phyloP scores from a whole-genome alignment of 2,113 vertebrate genomes.

The Pterocles gutturalis region DNA sequence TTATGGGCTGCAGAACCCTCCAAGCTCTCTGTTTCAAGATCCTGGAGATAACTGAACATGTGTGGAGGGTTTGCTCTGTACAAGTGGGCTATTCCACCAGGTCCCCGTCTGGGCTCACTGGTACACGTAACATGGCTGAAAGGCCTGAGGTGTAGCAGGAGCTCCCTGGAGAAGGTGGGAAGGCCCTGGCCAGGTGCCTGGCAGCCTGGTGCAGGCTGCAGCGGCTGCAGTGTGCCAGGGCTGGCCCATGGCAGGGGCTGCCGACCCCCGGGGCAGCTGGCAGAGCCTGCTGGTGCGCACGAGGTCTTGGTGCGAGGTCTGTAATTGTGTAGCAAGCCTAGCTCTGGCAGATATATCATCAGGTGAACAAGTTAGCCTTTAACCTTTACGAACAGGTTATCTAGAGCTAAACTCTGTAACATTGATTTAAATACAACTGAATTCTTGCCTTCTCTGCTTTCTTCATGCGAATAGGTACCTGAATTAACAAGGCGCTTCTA shows the following conservation, averaged over 20 bases:
- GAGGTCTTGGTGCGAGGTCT: not conserved
- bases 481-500: not conserved
- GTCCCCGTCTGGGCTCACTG: not conserved
- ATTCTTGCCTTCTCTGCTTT: not conserved
- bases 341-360: not conserved
- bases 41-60: accelerated
- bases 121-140: accelerated
- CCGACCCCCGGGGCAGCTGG: not conserved
- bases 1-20: not conserved
- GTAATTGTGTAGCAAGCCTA: not conserved
- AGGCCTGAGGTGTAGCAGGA: not conserved
- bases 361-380: not conserved
- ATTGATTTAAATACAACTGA: not conserved
- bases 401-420: not conserved
- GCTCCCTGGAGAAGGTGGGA: not conserved
- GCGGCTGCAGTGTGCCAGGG: accelerated
- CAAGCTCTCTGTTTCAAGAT: not conserved
- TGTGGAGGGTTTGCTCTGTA: not conserved
- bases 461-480: accelerated
- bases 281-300: not conserved
- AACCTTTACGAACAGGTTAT: not conserved
- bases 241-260: too few species aligned
- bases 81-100: not conserved
- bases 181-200: too few species aligned
- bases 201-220: not conserved